A percentile compares a stretch with the other conserved stretches of the same genome.
phyloP scores from a whole-genome alignment of 2,113 vertebrate species.

The Cebidichthys violaceus region DNA sequence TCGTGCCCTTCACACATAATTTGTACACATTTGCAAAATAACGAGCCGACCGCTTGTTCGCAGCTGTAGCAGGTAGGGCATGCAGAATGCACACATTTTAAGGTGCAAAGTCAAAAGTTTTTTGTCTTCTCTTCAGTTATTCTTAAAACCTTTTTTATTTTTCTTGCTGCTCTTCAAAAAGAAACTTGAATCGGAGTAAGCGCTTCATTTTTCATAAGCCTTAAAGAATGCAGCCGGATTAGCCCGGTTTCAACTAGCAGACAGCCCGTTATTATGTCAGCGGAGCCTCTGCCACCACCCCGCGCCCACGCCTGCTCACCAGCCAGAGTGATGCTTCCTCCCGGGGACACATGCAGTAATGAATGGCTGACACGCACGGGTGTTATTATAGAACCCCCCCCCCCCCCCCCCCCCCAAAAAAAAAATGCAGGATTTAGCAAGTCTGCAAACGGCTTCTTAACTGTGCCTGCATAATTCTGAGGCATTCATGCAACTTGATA shows the following conservation, averaged over 20 bases:
- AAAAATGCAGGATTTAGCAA: constrained; percentile 18
- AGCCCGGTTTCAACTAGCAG: constrained; percentile 6
- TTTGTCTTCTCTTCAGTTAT: neutral
- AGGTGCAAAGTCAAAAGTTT: neutral
- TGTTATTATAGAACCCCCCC: constrained; percentile 10
- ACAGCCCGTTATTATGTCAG: constrained; percentile 40
- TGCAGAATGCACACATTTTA: neutral
- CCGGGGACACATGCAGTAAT: constrained; percentile 52
- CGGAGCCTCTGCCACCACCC: constrained; percentile 19
- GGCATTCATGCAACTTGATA: constrained; percentile 8
- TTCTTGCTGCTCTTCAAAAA: neutral
- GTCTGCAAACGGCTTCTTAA: constrained; percentile 35
- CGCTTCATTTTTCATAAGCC: constrained; percentile 10
- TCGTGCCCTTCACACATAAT: constrained; percentile 45
- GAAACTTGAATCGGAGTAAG: neutral
- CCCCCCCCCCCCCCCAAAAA: neutral
- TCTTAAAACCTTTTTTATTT: neutral
- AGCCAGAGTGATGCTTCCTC: constrained; percentile 20
- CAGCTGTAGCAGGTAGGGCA: neutral
- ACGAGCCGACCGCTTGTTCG: constrained; percentile 4
- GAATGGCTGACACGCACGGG: constrained; percentile 47
- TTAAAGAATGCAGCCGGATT: constrained; percentile 18
- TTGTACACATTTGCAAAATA: constrained; percentile 31
- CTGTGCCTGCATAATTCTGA: constrained; percentile 7
- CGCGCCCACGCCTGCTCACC: constrained; percentile 40